A percentile compares a stretch with the other conserved stretches of the same genome.
Conservation (phyloP, 2,113 vertebrate genomes). For the Sinocyclocheilus anshuiensis region DNA sequence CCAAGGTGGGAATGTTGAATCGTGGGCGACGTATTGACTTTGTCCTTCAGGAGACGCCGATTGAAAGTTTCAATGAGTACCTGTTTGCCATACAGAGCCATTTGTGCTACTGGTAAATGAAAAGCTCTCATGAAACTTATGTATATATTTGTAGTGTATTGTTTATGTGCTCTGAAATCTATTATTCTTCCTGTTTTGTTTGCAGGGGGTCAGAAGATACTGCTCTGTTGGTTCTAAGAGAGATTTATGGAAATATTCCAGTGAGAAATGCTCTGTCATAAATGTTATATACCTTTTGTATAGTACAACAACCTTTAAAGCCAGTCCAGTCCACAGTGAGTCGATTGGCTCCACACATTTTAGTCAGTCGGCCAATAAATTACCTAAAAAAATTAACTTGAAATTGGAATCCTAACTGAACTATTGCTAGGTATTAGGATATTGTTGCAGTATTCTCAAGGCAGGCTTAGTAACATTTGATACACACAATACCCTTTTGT, state of each 20-base stretch:
- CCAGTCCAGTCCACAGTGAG: background rate
- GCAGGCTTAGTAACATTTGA: conserved; percentile 8
- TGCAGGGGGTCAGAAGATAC: conserved; percentile 95
- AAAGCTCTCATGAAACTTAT: background rate
- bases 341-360: background rate
- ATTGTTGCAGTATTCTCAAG: conserved; percentile 2
- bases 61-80: conserved; percentile 97
- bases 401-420: background rate
- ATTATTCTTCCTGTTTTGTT: background rate
- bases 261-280: conserved; percentile 13
- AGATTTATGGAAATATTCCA: conserved; percentile 84
- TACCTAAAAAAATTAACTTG: background rate
- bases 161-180: background rate
- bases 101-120: conserved; percentile 91
- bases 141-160: too few relatives aligned
- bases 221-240: conserved; percentile 89
- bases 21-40: conserved; percentile 91
- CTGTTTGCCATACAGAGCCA: conserved; percentile 96
- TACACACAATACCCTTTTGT: background rate
- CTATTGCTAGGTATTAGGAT: background rate
- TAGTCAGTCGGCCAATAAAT: background rate
- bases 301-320: background rate
- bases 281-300: background rate
- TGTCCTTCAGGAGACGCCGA: conserved; percentile 95
- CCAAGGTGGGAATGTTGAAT: conserved; percentile 89